Evolutionary conservation across 2,888 invertebrate species (phyloP).

Genomic region (Tipula confusa): DNA sequence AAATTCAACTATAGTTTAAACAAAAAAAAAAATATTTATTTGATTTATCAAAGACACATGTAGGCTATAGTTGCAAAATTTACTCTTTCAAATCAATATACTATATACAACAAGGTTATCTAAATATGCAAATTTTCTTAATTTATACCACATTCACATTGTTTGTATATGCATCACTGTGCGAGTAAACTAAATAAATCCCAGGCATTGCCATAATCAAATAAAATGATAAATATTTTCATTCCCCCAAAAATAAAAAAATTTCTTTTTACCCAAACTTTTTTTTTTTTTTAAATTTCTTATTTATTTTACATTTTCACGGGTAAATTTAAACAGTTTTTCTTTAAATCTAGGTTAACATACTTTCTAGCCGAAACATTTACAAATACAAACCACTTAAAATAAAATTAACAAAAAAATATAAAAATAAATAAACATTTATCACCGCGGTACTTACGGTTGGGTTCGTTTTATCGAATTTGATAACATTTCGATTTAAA

Average conservation of each 20-base stretch:
- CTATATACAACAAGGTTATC: background rate
- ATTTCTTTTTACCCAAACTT: background rate
- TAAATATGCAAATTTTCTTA: background rate
- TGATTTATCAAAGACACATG: no score
- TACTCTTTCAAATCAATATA: background rate
- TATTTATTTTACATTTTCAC: background rate
- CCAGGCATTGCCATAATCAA: background rate
- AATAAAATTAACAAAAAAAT: background rate
- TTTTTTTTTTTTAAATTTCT: no score
- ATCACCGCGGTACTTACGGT: constrained; percentile 4
- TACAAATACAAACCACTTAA: background rate
- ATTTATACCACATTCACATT: background rate
- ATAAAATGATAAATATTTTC: background rate
- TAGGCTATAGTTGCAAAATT: no score
- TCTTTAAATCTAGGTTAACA: background rate
- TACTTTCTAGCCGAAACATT: background rate
- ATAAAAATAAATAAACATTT: background rate
- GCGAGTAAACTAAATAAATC: background rate
- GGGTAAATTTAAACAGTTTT: background rate
- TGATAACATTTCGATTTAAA: background rate
- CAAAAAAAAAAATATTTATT: no score
- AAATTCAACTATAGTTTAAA: no score
- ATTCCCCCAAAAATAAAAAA: background rate
- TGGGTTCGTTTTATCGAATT: background rate
- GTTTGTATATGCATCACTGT: background rate